Base-by-base conservation (phyloP, 2,113 vertebrate genomes). In the Xiphorhynchus elegans region DNA sequence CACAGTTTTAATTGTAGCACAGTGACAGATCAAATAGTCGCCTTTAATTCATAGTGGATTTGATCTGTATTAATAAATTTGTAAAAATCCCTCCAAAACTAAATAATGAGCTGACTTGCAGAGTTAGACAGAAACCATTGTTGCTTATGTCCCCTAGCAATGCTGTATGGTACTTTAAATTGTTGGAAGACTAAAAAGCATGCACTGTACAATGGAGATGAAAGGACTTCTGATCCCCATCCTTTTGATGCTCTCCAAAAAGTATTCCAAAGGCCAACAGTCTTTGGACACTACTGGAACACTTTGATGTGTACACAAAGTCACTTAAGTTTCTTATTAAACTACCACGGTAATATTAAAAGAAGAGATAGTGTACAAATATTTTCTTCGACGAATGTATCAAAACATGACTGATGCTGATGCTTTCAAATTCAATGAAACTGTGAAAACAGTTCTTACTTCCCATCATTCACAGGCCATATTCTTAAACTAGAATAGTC, bases 41-140 rank as follows among this genome's bases (percentile, higher is more conserved):
- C 64, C 73, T 93, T 90, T 76, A 96, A 84, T 67, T 93, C 88
- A 88, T 21, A 80, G 66, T 88, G 76, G 74, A 90, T 84, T 93
- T 96, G 63, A 84, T 92, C 63, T 82, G 58, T 31, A 55, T 66
- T 93, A 85, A 91, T 21, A 88, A 91, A 96, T 91, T 46, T 69
- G 21, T 82, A 76, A 92, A 91, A 72, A 50, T 5, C 4, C 8
- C 1, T 66, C 40, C 8, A 5, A 83, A 76, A 80, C 17, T 46
- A 88, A 91, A 58, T 10, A 53, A 53, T 46, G 25, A 84, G 25
- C 66, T 80, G 75, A 70, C 47, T 85, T 80, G 72, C 47, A 92
- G 69, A 81, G 40, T 88, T 97, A 82, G 96, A 86, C 31, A 95
- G 58, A 89, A 97, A 88, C 82, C 93, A 33, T 85, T 96, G 60